Conservation (phyloP, 2,797 vertebrate genomes). For the Sebastes miniatus region DNA sequence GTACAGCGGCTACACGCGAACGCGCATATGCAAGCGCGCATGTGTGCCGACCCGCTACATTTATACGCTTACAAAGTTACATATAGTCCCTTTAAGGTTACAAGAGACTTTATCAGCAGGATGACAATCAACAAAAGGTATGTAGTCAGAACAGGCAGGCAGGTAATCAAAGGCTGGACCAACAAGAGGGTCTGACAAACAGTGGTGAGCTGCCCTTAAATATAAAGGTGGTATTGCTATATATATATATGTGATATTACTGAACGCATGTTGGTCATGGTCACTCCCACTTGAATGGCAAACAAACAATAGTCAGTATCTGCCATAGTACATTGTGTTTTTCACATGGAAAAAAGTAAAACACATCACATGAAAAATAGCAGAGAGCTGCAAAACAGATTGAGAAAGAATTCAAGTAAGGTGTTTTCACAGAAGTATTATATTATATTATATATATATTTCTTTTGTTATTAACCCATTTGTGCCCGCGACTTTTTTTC, state of each 20-base stretch:
- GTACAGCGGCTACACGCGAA: too few relatives aligned
- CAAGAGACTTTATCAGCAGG: too few relatives aligned
- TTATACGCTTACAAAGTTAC: too few relatives aligned
- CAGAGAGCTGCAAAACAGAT: not conserved
- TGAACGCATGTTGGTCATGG: not conserved
- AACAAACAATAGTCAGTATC: not conserved
- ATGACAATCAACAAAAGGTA: too few relatives aligned
- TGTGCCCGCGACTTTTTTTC: too few relatives aligned
- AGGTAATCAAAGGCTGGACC: conserved; percentile 1
- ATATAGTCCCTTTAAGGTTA: too few relatives aligned
- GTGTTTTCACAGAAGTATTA: not conserved
- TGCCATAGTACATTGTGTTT: not conserved
- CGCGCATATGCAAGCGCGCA: too few relatives aligned
- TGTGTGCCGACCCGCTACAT: too few relatives aligned
- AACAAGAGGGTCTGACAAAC: not conserved
- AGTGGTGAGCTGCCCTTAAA: not conserved
- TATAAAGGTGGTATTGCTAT: not conserved
- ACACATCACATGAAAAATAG: not conserved
- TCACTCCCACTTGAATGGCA: not conserved
- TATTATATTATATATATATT: not conserved
- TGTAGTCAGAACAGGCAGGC: too few relatives aligned
- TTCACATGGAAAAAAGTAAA: not conserved
- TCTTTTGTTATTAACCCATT: not conserved
- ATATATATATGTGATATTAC: not conserved
- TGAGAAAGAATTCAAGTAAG: conserved; percentile 6